A percentile compares a stretch with the other conserved stretches of the same genome.
Evolutionary conservation across 2,888 invertebrate species (phyloP).

Genomic region (Eupithecia exiguata): DNA sequence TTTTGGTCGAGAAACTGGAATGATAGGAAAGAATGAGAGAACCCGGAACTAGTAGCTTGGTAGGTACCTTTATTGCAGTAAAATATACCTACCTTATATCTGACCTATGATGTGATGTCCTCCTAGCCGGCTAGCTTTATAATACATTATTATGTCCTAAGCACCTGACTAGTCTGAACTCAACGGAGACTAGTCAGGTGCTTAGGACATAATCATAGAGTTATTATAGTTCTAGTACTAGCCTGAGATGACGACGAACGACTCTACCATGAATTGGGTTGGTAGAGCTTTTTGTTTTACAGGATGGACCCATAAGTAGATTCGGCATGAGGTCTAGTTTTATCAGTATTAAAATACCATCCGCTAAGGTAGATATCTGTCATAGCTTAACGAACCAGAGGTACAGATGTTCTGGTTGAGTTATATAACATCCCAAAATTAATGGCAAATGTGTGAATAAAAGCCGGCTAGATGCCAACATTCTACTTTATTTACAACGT

Average conservation of each 20-base stretch:
- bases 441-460: not conserved
- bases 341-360: not conserved
- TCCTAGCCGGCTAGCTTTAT: no score
- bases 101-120: no score
- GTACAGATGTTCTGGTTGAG: not conserved
- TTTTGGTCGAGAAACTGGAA: slow-evolving; percentile 11
- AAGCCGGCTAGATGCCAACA: not conserved
- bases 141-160: no score
- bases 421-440: not conserved
- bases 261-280: not conserved
- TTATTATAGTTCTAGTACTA: no score
- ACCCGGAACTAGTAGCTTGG: not conserved
- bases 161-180: no score
- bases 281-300: not conserved
- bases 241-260: not conserved
- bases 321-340: not conserved
- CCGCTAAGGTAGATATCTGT: no score
- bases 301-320: not conserved
- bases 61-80: not conserved
- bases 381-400: not conserved
- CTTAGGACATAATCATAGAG: no score
- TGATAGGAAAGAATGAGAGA: not conserved
- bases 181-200: no score
- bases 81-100: no score
- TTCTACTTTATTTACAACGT: not conserved